Evolutionary conservation across 1,140 invertebrate species (phyloP), one percentile per base, ranked within the genome.

Genomic region (Drosophila truncata): DNA sequence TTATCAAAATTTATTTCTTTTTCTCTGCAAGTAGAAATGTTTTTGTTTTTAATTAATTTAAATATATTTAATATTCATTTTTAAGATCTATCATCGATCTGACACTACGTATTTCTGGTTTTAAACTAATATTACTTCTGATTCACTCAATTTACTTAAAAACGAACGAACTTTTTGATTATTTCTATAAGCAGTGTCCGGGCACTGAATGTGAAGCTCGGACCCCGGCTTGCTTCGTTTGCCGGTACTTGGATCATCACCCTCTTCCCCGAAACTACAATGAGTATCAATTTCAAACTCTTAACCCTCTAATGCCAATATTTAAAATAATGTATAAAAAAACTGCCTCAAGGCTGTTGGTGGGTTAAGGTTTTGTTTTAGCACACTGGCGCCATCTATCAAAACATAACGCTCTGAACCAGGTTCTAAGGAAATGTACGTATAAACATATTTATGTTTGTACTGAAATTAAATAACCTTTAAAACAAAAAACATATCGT

Each of bases 361-460:
- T n/a, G 46, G 46, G 23, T 47, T 47, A 47, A 16, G 20, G 13
- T 35, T 35, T 55, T 37, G 16, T 29, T n/a, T 25, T 18, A 23
- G 50, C 20, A 7, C 52, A 6, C 33, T 55, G 33, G 52, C 52
- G 52, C 52, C 52, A 55, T 16, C 52, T 55, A 55, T 55, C 52
- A 55, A 55, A 37, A 55, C 33, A 55, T 55, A 55, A 37, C 20
- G 20, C 13, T 3, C 2, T 4, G 8, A 54, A 10, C 31, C 50
- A 13, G 13, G 31, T 55, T 55, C 33, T 11, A 13, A n/a, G 52
- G 52, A 16, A 54, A 23, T 23, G 5, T 16, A 20, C 8, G 3
- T 27, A 27, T n/a, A 29, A 33, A 54, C 4, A 35, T 16, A 54
- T 10, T n/a, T n/a, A n/a, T n/a, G n/a, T n/a, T n/a, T n/a, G 4